Conservation (phyloP, 2,113 vertebrate species). For the Antidorcas marsupialis region DNA sequence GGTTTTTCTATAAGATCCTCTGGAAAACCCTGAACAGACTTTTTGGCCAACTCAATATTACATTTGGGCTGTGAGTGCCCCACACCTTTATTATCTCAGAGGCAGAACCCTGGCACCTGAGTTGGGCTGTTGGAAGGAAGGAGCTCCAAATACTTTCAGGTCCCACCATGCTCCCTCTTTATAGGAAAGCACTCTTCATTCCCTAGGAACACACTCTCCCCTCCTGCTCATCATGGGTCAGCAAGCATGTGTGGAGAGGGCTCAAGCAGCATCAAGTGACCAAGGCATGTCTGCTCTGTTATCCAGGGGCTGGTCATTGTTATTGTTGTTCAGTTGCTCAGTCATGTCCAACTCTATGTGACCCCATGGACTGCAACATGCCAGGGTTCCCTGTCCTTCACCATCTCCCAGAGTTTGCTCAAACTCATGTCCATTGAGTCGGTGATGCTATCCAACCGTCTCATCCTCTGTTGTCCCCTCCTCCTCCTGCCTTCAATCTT, state of each 20-base stretch:
- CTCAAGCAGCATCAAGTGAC: background rate
- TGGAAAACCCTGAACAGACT: background rate
- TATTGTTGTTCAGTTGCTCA: background rate
- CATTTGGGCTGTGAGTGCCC: background rate
- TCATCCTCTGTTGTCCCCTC: background rate
- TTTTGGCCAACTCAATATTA: background rate
- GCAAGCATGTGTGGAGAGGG: background rate
- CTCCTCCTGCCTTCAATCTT: background rate
- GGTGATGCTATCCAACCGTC: background rate
- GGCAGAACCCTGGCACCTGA: background rate
- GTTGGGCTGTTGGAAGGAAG: background rate
- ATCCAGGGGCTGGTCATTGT: background rate
- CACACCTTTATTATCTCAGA: background rate
- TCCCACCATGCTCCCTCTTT: background rate
- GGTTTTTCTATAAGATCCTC: background rate
- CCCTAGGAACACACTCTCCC: background rate
- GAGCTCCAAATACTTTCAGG: background rate
- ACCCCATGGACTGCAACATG: background rate
- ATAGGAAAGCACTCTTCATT: background rate
- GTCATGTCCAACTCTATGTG: background rate
- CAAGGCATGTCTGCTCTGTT: background rate
- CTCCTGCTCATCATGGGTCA: background rate
- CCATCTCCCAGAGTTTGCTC: background rate
- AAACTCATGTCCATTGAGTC: background rate
- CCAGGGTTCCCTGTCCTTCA: background rate